These are phyloP conservation scores for Bubo bubo DNA, from an alignment of 2,113 vertebrate genomes.

Conservation along the genomic window DNA sequence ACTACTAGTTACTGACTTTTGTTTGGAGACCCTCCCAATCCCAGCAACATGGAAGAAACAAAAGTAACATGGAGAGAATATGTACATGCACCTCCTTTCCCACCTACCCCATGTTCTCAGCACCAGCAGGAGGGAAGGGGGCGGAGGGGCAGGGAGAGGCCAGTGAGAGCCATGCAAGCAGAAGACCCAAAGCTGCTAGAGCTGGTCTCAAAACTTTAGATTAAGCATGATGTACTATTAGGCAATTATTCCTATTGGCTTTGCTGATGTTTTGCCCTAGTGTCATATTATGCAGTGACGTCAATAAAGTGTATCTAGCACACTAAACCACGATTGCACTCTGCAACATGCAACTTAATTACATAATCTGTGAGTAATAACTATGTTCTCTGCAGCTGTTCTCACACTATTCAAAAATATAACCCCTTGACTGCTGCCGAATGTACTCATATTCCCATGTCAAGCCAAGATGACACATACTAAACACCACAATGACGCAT, in stretches of 20 bases:
- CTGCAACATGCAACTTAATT: not conserved
- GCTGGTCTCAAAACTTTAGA: not conserved
- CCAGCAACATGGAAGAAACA: not conserved
- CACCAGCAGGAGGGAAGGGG: not conserved
- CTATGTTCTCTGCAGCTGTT: conserved; percentile 1
- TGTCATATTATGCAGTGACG: not conserved
- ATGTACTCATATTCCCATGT: not conserved
- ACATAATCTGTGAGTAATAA: not conserved
- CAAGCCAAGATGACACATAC: conserved; percentile 32
- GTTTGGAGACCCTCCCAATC: not conserved
- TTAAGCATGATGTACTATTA: not conserved
- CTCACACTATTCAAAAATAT: conserved; percentile 29
- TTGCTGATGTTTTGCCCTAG: not conserved
- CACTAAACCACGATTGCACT: not conserved
- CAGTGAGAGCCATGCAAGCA: not conserved
- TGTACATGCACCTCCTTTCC: not conserved
- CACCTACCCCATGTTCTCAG: not conserved
- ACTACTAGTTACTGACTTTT: not conserved
- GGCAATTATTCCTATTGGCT: not conserved
- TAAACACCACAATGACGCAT: conserved; percentile 47
- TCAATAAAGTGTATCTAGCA: not conserved
- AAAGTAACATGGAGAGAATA: not conserved
- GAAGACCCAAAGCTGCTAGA: not conserved
- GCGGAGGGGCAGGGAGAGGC: not conserved
- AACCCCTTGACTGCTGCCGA: conserved; percentile 49